These are phyloP conservation scores for Poeciliopsis turneri DNA, from an alignment of 2,797 vertebrate species.

Conservation along the genomic window DNA sequence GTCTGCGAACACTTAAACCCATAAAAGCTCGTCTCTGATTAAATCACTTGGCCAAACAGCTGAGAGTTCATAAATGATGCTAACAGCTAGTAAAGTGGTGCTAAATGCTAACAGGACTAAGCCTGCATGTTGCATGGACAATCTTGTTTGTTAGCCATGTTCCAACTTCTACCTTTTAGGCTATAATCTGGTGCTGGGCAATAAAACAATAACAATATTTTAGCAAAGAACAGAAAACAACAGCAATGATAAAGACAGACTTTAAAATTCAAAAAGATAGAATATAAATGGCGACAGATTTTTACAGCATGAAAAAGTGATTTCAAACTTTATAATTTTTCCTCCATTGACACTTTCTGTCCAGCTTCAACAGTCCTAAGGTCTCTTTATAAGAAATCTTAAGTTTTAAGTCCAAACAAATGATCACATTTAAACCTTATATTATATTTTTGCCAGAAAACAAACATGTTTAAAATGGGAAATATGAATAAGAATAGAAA, in stretches of 20 bases:
- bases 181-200: background rate
- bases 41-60: background rate
- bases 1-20: background rate
- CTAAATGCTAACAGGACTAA: background rate
- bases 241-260: background rate
- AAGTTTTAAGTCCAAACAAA: background rate
- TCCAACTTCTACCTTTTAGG: background rate
- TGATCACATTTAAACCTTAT: background rate
- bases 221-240: background rate
- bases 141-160: background rate
- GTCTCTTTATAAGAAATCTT: background rate
- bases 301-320: background rate
- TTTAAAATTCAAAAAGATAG: background rate
- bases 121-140: background rate
- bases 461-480: background rate
- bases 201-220: background rate
- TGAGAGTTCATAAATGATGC: background rate
- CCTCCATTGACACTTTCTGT: background rate
- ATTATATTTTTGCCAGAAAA: background rate
- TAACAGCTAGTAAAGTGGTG: background rate
- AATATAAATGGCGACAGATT: background rate
- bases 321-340: background rate
- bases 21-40: background rate
- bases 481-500: background rate
- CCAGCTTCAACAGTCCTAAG: background rate